Conservation (phyloP, 2,888 invertebrate genomes). For the Lithophane semibrunnea region DNA sequence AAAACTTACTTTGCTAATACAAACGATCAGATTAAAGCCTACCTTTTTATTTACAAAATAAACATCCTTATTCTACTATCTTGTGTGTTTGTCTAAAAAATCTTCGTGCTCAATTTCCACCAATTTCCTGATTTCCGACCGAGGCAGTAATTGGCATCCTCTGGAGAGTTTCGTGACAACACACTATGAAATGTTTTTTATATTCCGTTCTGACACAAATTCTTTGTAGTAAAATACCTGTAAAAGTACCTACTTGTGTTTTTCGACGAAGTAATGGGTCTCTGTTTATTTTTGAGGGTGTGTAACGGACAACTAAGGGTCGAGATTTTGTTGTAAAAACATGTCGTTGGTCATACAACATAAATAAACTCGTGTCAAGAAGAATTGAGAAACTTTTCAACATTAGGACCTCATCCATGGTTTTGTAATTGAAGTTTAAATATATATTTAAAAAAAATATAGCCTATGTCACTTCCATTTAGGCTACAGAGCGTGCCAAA, state of each 20-base stretch:
- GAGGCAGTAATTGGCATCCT: conserved; percentile 43
- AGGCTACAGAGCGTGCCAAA: too few relatives aligned
- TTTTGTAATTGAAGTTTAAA: too few relatives aligned
- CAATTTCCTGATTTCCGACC: conserved; percentile 30
- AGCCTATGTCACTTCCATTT: too few relatives aligned
- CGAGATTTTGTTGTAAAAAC: background rate
- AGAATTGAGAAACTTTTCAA: background rate
- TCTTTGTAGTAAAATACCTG: conserved; percentile 8
- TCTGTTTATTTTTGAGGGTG: background rate
- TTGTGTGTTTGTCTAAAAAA: conserved; percentile 31
- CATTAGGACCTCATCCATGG: too few relatives aligned
- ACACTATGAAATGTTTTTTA: conserved; percentile 34
- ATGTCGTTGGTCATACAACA: background rate
- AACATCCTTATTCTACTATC: background rate
- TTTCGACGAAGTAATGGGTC: background rate
- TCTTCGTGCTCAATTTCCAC: conserved; percentile 33
- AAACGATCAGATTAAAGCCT: background rate
- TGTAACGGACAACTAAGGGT: background rate
- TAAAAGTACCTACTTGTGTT: background rate
- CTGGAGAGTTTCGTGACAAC: conserved; percentile 34
- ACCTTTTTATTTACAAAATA: background rate
- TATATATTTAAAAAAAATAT: too few relatives aligned
- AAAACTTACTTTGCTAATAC: background rate
- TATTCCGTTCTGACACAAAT: conserved; percentile 13
- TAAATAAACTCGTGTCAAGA: background rate